These are phyloP conservation scores for Parochlus steinenii DNA, from an alignment of 2,888 invertebrate species.

Conservation along the genomic window DNA sequence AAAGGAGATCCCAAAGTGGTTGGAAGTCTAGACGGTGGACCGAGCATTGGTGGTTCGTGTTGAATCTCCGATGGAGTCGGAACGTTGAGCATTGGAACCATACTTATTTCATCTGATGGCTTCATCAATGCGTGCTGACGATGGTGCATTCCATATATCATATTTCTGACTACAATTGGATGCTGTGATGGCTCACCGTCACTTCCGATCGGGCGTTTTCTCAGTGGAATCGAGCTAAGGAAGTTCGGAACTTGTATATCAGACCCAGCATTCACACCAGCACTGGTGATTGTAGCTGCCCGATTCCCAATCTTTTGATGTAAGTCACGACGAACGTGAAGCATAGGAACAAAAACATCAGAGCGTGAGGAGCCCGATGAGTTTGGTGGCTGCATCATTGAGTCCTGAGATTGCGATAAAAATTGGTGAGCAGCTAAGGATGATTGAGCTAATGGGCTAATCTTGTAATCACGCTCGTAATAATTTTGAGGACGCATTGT, in stretches of 20 bases:
- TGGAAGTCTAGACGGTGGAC: slow-evolving; percentile 4
- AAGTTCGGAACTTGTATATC: slow-evolving; percentile 29
- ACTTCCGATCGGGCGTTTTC: slow-evolving; percentile 24
- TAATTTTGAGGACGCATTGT: slow-evolving; percentile 56
- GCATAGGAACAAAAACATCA: slow-evolving; percentile 35
- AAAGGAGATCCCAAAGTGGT: slow-evolving; percentile 26
- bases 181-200: slow-evolving; percentile 21
- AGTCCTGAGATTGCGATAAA: slow-evolving; percentile 10
- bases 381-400: slow-evolving; percentile 21
- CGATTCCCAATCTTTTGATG: slow-evolving; percentile 34
- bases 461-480: slow-evolving; percentile 33
- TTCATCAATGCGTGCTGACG: slow-evolving; percentile 19
- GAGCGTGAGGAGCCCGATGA: slow-evolving; percentile 20
- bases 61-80: no score
- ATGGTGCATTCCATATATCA: slow-evolving; percentile 13
- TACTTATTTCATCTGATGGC: slow-evolving; percentile 15
- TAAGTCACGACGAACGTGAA: slow-evolving; percentile 64
- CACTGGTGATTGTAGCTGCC: slow-evolving; percentile 20
- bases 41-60: slow-evolving; percentile 8
- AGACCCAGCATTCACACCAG: slow-evolving; percentile 22
- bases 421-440: slow-evolving; percentile 3
- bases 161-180: slow-evolving; percentile 10
- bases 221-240: slow-evolving; percentile 27
- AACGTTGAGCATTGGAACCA: slow-evolving; percentile 16
- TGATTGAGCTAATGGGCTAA: slow-evolving; percentile 34